Evolutionary conservation across 2,797 vertebrate genomes (phyloP).

Genomic region (Pangasius macronema): DNA sequence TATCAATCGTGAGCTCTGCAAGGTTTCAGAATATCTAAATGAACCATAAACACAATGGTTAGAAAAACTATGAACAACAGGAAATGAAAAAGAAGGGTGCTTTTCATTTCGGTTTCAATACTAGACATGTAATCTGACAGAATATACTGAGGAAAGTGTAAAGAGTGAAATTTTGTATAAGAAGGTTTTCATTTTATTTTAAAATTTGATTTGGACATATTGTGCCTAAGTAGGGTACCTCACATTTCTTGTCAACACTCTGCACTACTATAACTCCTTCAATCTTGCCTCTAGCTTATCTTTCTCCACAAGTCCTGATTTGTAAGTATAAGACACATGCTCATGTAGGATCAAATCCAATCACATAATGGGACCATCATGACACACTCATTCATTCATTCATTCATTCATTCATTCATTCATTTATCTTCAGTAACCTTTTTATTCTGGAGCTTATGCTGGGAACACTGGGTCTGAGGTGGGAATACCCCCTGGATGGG

Average conservation of each 20-base stretch:
- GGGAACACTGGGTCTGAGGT: neutral
- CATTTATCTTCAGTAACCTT: neutral
- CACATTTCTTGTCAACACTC: neutral
- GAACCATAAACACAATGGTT: conserved; percentile 27
- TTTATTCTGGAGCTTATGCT: neutral
- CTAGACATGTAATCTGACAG: neutral
- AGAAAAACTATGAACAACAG: conserved; percentile 25
- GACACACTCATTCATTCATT: neutral
- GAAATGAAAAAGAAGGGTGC: conserved; percentile 31
- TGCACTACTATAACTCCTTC: neutral
- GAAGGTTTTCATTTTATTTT: neutral
- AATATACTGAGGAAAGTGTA: too few relatives aligned
- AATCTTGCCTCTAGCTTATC: neutral
- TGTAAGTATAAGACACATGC: neutral
- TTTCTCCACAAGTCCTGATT: conserved; percentile 5
- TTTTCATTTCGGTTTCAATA: neutral
- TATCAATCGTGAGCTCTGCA: conserved; percentile 13
- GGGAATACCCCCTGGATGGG: neutral
- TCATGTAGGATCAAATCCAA: neutral
- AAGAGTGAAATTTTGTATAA: neutral
- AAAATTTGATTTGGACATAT: neutral
- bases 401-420: neutral
- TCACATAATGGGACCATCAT: neutral
- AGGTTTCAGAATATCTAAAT: conserved; percentile 34
- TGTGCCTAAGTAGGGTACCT: neutral